These are phyloP conservation scores for Drosophila mayaguana DNA, from an alignment of 2,888 invertebrate species.

Conservation along the genomic window DNA sequence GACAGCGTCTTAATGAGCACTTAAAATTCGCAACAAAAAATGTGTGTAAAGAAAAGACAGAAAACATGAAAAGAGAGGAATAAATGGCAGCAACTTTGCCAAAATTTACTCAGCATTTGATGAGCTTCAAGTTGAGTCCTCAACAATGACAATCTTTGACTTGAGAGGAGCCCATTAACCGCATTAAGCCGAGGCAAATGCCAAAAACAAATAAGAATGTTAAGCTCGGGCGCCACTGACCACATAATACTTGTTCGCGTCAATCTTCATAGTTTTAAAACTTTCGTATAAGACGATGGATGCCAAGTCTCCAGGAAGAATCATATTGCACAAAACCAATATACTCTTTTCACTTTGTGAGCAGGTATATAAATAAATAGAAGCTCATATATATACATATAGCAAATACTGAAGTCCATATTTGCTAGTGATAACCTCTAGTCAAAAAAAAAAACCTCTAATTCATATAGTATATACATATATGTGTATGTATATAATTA, in stretches of 20 bases:
- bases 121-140: slow-evolving; percentile 31
- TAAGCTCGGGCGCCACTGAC: not conserved
- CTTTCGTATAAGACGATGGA: too few species aligned
- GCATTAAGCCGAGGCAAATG: slow-evolving; percentile 37
- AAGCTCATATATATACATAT: not conserved
- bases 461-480: slow-evolving; percentile 5
- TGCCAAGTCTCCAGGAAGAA: not conserved
- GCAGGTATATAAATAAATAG: not conserved
- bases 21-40: slow-evolving; percentile 31
- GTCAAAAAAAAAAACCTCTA: slow-evolving; percentile 11
- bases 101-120: slow-evolving; percentile 40
- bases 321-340: not conserved
- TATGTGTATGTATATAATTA: not conserved
- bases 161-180: slow-evolving; percentile 50
- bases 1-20: slow-evolving; percentile 63
- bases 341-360: not conserved
- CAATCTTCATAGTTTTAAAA: too few species aligned
- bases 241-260: not conserved
- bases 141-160: slow-evolving; percentile 49
- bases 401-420: not conserved
- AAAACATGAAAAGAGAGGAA: slow-evolving; percentile 18
- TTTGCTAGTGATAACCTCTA: slow-evolving; percentile 48
- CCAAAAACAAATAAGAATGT: slow-evolving; percentile 3
- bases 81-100: slow-evolving; percentile 30
- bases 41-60: slow-evolving; percentile 21